Conservation (phyloP, 2,113 vertebrate genomes). For the Lampris incognitus region DNA sequence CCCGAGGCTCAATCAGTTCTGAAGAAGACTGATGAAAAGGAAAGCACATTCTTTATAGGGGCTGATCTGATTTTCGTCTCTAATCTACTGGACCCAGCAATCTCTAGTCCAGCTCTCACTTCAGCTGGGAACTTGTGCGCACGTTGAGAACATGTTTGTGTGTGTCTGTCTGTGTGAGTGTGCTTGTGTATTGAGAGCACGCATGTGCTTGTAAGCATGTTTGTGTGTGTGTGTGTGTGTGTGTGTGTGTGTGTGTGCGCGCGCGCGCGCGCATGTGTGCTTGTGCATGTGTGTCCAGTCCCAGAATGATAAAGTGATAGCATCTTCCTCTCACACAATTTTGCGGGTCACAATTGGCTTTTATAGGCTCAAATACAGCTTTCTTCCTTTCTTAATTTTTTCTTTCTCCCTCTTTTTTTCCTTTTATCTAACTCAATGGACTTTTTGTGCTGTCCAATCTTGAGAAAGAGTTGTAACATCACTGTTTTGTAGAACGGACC, state of each 20-base stretch:
- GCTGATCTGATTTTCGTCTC: constrained; percentile 54
- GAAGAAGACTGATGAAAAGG: constrained; percentile 59
- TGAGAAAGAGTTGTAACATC: constrained; percentile 57
- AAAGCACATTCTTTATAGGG: constrained; percentile 49
- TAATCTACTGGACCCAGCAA: constrained; percentile 52
- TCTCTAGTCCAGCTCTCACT: constrained; percentile 29
- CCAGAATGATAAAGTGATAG: constrained; percentile 53
- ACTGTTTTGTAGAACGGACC: constrained; percentile 57
- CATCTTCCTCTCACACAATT: constrained; percentile 41
- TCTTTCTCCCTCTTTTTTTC: constrained; percentile 2
- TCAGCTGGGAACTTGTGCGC: constrained; percentile 3
- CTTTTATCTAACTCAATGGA: constrained; percentile 18
- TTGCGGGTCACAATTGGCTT: constrained; percentile 48
- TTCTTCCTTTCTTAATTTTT: constrained; percentile 49
- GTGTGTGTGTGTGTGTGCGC: constrained; percentile 27
- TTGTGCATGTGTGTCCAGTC: constrained; percentile 10
- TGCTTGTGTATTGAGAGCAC: background rate
- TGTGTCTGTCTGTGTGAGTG: constrained; percentile 18
- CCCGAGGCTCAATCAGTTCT: constrained; percentile 23
- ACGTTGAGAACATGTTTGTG: background rate
- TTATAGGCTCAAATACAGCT: constrained; percentile 42
- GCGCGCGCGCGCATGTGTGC: background rate
- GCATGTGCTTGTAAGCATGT: background rate
- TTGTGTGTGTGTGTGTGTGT: background rate
- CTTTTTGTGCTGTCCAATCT: constrained; percentile 43